Conservation (phyloP, 2,797 vertebrate species). For the Anguilla megastoma region DNA sequence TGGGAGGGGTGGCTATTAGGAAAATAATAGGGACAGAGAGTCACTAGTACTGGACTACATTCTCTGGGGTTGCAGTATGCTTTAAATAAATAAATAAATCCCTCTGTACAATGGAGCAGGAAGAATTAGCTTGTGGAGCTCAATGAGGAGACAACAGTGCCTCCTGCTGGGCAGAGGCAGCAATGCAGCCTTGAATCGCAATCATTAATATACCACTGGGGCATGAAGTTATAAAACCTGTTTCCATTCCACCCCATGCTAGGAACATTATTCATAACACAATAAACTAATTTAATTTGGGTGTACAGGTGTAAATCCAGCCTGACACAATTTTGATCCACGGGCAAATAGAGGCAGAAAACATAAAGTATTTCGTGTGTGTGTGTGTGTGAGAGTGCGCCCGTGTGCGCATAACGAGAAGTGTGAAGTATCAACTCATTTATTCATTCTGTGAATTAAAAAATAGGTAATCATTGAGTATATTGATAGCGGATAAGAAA, state of each 20-base stretch:
- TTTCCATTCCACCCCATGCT: neutral
- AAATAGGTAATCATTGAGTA: neutral
- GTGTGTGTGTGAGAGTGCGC: neutral
- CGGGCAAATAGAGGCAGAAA: neutral
- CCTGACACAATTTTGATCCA: neutral
- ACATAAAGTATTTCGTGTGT: neutral
- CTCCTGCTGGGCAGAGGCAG: slow-evolving; percentile 38
- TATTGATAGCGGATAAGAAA: neutral
- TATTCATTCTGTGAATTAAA: neutral
- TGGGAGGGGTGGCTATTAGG: neutral
- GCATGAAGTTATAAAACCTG: neutral
- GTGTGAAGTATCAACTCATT: neutral
- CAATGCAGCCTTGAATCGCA: neutral
- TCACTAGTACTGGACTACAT: neutral
- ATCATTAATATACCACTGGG: neutral
- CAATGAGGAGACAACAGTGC: slow-evolving; percentile 22
- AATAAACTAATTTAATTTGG: neutral
- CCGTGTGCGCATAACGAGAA: neutral
- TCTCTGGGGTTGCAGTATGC: neutral
- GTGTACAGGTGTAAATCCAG: neutral
- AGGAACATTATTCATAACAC: neutral
- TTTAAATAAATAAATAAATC: neutral
- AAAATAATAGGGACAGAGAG: neutral
- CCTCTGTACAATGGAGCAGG: neutral
- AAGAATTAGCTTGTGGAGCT: neutral